Evolutionary conservation across 2,888 invertebrate genomes (phyloP), one percentile per base, ranked within the genome.

Genomic region (Dioctria linearis): DNA sequence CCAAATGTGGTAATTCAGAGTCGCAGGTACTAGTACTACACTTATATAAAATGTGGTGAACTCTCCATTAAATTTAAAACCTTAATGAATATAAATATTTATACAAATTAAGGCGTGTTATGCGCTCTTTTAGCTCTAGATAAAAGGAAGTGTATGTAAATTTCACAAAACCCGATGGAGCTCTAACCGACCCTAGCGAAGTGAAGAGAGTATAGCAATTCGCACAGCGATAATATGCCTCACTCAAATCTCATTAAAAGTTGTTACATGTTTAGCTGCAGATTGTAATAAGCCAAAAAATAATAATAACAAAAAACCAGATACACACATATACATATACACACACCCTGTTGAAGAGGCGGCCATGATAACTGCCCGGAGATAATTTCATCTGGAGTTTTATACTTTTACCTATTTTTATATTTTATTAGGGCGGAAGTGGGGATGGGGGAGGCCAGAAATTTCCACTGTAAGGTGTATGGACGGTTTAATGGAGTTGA

Each of bases 11-110:
- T 39, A 61, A 61, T 39, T 61, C 54, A 39, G 25, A 61, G 11
- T 61, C 25, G 4, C 61, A 61, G 4, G 61, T 61, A 61, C 25
- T 25, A 25, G 25, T 25, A 2, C 25, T 25, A 25, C 25, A 25
- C n/a, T 61, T 61, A 61, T 61, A 25, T 13, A 61, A 61, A 61
- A 61, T 37, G 39, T 61, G 61, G 39, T 25, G 61, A 1, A 61
- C 61, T 25, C 25, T 25, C 61, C 61, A 61, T 61, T 61, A 61
- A 61, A 61, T 61, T 8, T 37, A 39, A 51, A 61, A 25, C 61
- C 61, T 25, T 61, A 61, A 61, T 61, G 61, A 61, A 61, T 61
- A 61, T 61, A 61, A 61, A 61, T 61, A 61, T 61, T 61, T 61
- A 61, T 61, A 61, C 61, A 61, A 61, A 61, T 61, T 61, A 61